Evolutionary conservation across 2,888 invertebrate species (phyloP).

Genomic region (Buathra laborator): DNA sequence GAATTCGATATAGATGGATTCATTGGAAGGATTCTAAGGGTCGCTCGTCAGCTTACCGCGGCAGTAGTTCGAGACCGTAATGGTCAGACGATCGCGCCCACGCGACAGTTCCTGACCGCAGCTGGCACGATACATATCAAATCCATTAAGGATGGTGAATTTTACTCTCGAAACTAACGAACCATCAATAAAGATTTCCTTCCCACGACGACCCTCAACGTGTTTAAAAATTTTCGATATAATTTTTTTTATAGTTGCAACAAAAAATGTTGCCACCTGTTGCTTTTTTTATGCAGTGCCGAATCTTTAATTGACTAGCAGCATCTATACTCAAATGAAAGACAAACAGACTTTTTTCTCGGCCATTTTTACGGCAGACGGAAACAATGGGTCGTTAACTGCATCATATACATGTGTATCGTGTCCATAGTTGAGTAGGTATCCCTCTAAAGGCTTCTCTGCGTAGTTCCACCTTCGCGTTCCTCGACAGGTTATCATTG

Average conservation of each 20-base stretch:
- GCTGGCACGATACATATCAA: slow-evolving; percentile 42
- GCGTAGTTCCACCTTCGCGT: background rate
- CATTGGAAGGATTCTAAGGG: background rate
- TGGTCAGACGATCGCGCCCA: slow-evolving; percentile 37
- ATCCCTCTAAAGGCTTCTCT: slow-evolving; percentile 16
- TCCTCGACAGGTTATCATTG: slow-evolving; percentile 46
- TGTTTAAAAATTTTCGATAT: background rate
- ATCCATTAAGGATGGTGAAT: slow-evolving; percentile 19
- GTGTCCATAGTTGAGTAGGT: slow-evolving; percentile 41
- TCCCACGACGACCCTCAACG: no score
- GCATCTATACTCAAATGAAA: background rate
- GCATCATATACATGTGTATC: slow-evolving; percentile 28
- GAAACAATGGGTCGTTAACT: slow-evolving; percentile 8
- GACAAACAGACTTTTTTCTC: background rate
- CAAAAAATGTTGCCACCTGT: background rate
- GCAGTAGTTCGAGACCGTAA: slow-evolving; percentile 58
- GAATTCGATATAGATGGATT: slow-evolving; percentile 2
- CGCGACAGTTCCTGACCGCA: slow-evolving; percentile 39
- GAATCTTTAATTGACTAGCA: background rate
- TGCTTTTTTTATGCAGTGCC: background rate
- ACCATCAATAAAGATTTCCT: background rate
- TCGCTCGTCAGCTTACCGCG: slow-evolving; percentile 1
- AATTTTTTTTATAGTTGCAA: background rate
- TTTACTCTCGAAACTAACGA: background rate
- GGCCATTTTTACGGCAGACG: background rate